Percentiles rank a stretch among this genome's conserved stretches.
These are phyloP conservation scores for Philereme vetulata DNA, from an alignment of 2,888 invertebrate genomes.

Conservation along the genomic window DNA sequence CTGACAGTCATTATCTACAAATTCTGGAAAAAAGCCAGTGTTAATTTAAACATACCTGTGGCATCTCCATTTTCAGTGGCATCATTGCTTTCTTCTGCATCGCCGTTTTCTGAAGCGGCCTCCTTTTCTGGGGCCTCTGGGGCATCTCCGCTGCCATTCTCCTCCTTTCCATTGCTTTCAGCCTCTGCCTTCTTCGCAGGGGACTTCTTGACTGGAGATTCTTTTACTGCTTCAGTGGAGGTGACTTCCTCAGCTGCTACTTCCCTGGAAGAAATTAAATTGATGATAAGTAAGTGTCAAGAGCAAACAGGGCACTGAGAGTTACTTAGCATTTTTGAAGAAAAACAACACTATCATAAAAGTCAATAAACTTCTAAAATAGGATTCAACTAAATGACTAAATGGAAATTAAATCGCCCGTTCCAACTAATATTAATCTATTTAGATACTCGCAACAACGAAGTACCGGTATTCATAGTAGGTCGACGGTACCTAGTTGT, in stretches of 20 bases:
- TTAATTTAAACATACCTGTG: slow-evolving; percentile 55
- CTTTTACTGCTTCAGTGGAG: slow-evolving; percentile 54
- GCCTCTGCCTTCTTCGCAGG: slow-evolving; percentile 79
- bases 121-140: slow-evolving; percentile 49
- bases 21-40: too few relatives aligned
- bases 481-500: neutral
- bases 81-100: slow-evolving; percentile 76
- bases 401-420: too few relatives aligned
- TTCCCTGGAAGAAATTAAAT: slow-evolving; percentile 62
- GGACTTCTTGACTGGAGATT: slow-evolving; percentile 80
- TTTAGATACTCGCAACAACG: too few relatives aligned
- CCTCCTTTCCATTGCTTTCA: slow-evolving; percentile 78
- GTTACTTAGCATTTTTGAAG: too few relatives aligned
- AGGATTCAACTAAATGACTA: slow-evolving; percentile 13
- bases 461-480: too few relatives aligned
- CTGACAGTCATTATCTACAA: too few relatives aligned
- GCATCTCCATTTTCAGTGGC: slow-evolving; percentile 76
- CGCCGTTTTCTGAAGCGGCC: slow-evolving; percentile 70
- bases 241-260: slow-evolving; percentile 1
- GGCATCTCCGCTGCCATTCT: slow-evolving; percentile 71
- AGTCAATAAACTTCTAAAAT: slow-evolving; percentile 9
- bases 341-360: neutral
- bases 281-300: slow-evolving; percentile 11
- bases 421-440: too few relatives aligned
- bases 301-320: too few relatives aligned